phyloP scores from a whole-genome alignment of 1,140 invertebrate genomes.

The Drosophila ironensis region DNA sequence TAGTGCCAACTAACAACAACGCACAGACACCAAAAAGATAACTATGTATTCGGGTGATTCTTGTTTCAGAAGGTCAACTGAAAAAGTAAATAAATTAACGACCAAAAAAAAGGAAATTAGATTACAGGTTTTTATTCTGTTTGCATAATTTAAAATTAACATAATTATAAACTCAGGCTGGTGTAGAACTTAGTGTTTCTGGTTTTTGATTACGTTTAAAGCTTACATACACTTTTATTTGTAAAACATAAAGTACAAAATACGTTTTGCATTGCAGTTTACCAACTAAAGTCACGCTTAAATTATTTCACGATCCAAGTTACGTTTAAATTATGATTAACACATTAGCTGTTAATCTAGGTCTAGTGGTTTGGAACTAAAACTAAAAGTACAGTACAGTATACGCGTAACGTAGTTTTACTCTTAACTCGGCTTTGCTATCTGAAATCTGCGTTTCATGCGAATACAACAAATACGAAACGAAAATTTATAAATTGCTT shows the following conservation, averaged over 20 bases:
- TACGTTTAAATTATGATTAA: conserved; percentile 35
- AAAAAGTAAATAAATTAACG: conserved; percentile 7
- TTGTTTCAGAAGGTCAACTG: not conserved
- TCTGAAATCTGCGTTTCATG: conserved; percentile 31
- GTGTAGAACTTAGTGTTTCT: conserved; percentile 30
- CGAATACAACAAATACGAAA: conserved; percentile 17
- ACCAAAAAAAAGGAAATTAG: conserved; percentile 50
- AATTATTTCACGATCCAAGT: conserved; percentile 39
- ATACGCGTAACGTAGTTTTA: conserved; percentile 43
- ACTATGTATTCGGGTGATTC: not conserved
- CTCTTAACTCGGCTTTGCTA: conserved; percentile 11
- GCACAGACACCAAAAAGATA: conserved; percentile 37
- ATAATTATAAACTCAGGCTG: conserved; percentile 47
- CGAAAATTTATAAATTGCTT: conserved; percentile 60
- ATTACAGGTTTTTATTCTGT: conserved; percentile 37
- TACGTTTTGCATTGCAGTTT: conserved; percentile 42
- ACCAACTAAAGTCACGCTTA: conserved; percentile 59
- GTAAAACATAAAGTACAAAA: conserved; percentile 64
- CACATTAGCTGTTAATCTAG: conserved; percentile 36
- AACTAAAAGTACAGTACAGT: conserved; percentile 49
- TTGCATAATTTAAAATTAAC: conserved; percentile 31
- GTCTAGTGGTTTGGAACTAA: conserved; percentile 54
- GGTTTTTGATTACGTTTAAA: conserved; percentile 72
- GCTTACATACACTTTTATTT: conserved; percentile 72
- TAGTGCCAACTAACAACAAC: conserved; percentile 56